Conservation (phyloP, 2,113 vertebrate species). For the Rhinogobius similis region DNA sequence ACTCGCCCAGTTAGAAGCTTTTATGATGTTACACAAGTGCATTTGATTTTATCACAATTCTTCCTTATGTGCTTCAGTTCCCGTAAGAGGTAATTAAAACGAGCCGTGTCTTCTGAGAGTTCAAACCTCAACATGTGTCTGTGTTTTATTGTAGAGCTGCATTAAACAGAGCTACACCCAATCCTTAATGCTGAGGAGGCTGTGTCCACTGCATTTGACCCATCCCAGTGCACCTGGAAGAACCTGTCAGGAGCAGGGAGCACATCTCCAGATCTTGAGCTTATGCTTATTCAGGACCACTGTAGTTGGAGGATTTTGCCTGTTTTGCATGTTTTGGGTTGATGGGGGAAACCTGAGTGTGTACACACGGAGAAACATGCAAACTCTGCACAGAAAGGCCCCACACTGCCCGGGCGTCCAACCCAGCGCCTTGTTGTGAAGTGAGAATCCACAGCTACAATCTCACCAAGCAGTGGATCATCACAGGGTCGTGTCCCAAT, state of each 20-base stretch:
- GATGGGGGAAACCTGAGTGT: no score
- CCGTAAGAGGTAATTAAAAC: background rate
- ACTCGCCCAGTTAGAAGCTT: background rate
- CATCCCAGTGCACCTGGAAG: no score
- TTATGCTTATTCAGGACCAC: no score
- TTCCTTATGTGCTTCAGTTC: background rate
- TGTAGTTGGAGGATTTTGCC: no score
- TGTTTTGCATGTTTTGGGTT: no score
- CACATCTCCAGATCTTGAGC: no score
- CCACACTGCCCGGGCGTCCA: no score
- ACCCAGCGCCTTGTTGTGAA: no score
- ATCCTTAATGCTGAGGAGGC: background rate
- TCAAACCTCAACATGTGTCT: background rate
- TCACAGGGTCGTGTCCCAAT: background rate
- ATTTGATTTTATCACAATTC: background rate
- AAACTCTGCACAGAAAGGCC: no score
- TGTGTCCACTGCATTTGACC: no score
- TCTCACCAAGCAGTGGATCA: background rate
- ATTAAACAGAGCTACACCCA: background rate
- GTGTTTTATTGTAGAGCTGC: background rate
- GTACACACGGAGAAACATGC: no score
- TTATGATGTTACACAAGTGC: background rate
- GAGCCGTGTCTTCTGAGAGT: background rate
- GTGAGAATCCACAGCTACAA: background rate
- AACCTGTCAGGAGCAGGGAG: no score